phyloP scores from a whole-genome alignment of 2,888 invertebrate genomes.

The Phyllotreta striolata region DNA sequence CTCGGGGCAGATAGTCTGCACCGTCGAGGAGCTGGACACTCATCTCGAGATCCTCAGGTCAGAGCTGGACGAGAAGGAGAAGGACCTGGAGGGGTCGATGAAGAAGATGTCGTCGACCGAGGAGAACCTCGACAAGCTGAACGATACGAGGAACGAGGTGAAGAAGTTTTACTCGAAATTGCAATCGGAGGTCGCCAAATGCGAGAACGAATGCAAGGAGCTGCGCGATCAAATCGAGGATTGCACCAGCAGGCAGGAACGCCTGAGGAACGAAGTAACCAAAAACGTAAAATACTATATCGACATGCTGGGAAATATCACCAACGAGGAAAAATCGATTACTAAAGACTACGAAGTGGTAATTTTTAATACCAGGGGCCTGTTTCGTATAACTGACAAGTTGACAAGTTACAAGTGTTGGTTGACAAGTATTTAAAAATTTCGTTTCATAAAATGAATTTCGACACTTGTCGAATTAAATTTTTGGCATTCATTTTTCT shows the following conservation, averaged over 20 bases:
- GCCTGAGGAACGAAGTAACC: slow-evolving; percentile 49
- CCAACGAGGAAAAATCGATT: slow-evolving; percentile 12
- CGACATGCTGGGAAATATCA: slow-evolving; percentile 43
- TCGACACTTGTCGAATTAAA: too few relatives aligned
- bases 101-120: slow-evolving; percentile 45
- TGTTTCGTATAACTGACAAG: too few relatives aligned
- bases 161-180: slow-evolving; percentile 52
- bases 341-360: slow-evolving; percentile 44
- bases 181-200: slow-evolving; percentile 46
- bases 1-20: slow-evolving; percentile 50
- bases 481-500: too few relatives aligned
- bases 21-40: slow-evolving; percentile 54
- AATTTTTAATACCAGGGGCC: slow-evolving; percentile 13
- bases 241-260: slow-evolving; percentile 48
- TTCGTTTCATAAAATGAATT: too few relatives aligned
- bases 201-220: slow-evolving; percentile 52
- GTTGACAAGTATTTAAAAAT: too few relatives aligned
- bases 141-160: slow-evolving; percentile 50
- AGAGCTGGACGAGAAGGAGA: slow-evolving; percentile 52
- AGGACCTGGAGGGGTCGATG: slow-evolving; percentile 50
- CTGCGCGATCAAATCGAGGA: slow-evolving; percentile 54
- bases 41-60: slow-evolving; percentile 52
- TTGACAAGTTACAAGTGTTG: too few relatives aligned
- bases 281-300: slow-evolving; percentile 49
- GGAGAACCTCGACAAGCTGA: slow-evolving; percentile 52